phyloP scores from a whole-genome alignment of 2,113 vertebrate species.

The Hippocampus abdominalis region DNA sequence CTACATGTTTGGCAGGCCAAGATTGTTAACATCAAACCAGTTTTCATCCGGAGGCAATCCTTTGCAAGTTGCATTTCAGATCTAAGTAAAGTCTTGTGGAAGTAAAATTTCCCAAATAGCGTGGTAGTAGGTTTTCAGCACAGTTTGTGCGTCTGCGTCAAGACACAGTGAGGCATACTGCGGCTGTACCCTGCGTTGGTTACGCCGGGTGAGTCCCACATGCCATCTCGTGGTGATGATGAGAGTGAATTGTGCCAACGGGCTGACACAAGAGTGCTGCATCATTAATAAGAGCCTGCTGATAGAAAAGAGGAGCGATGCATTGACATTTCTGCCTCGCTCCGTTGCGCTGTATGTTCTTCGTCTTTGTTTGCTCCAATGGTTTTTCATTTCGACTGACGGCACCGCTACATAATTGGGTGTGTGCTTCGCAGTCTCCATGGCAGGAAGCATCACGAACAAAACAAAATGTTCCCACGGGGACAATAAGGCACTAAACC shows the following conservation, averaged over 20 bases:
- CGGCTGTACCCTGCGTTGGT: constrained; percentile 7
- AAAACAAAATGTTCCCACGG: constrained; percentile 35
- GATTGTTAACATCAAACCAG: background rate
- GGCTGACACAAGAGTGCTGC: constrained; percentile 49
- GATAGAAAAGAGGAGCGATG: constrained; percentile 46
- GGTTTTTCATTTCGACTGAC: constrained; percentile 20
- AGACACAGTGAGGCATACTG: background rate
- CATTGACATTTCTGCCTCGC: constrained; percentile 47
- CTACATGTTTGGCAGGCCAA: too few relatives aligned
- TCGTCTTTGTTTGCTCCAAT: constrained; percentile 27
- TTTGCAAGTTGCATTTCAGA: background rate
- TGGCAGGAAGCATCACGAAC: constrained; percentile 17
- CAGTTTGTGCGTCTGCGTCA: background rate
- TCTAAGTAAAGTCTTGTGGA: background rate
- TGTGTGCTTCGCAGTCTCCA: constrained; percentile 8
- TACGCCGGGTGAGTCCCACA: constrained; percentile 33
- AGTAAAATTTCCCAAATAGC: background rate
- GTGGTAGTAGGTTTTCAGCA: too few relatives aligned
- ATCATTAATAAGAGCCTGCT: constrained; percentile 63
- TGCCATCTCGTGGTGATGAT: constrained; percentile 55
- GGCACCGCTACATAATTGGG: background rate
- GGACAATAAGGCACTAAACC: constrained; percentile 7
- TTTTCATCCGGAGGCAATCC: background rate
- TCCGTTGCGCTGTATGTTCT: constrained; percentile 11
- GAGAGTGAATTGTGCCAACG: constrained; percentile 45